Evolutionary conservation across 2,888 invertebrate species (phyloP).

Genomic region (Taenaris catops): DNA sequence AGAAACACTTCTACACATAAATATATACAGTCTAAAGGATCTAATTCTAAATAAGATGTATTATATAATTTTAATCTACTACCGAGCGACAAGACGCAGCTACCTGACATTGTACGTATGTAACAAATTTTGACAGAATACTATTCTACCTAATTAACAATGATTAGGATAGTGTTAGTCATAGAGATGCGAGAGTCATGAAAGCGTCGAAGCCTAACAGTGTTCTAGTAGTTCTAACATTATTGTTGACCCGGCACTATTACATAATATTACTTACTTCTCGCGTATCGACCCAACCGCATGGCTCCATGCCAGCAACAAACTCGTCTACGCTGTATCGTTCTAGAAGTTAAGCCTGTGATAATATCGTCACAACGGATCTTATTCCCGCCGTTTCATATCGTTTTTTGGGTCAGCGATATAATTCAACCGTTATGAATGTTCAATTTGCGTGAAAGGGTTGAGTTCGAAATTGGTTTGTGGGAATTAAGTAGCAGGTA

Average conservation of each 20-base stretch:
- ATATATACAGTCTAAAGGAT: too few species aligned
- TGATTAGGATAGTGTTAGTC: too few species aligned
- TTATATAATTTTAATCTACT: too few species aligned
- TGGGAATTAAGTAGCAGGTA: background rate
- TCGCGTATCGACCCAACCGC: conserved; percentile 59
- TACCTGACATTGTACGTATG: too few species aligned
- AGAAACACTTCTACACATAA: too few species aligned
- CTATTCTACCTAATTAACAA: too few species aligned
- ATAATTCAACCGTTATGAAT: conserved; percentile 7
- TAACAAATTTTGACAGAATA: too few species aligned
- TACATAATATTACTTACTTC: conserved; percentile 63
- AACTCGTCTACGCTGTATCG: conserved; percentile 44
- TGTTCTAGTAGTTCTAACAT: conserved; percentile 29
- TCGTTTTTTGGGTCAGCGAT: conserved; percentile 5
- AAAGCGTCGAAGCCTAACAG: conserved; percentile 18
- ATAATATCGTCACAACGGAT: conserved; percentile 7
- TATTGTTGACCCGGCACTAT: conserved; percentile 45
- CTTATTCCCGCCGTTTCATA: conserved; percentile 3
- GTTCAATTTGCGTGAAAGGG: conserved; percentile 15
- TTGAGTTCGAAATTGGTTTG: conserved; percentile 6
- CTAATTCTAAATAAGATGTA: too few species aligned
- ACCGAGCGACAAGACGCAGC: too few species aligned
- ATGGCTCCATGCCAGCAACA: conserved; percentile 69
- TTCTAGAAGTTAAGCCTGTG: conserved; percentile 46
- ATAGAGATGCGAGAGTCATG: too few species aligned